Base-by-base conservation (phyloP, 2,797 vertebrate genomes). In the Crenichthys baileyi region DNA sequence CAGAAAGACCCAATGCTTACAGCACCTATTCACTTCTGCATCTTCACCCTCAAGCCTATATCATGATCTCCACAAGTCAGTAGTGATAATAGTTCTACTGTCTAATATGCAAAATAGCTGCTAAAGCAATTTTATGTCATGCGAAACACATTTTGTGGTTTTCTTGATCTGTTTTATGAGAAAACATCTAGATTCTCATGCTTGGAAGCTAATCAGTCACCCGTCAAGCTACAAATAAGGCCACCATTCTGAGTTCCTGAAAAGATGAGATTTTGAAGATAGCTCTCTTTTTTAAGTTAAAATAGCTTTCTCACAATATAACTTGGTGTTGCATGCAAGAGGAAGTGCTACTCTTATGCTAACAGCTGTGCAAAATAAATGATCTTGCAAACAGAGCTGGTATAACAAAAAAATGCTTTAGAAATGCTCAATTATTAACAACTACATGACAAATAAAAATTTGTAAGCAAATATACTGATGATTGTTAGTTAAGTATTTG, bases 261-360 rank as follows among this genome's bases (percentile, higher is more conserved):
- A 88, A 85, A 79, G 82, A 36, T 50, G 3, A 78, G 31, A 77
- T 80, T 73, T 55, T 70, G 5, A 1, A 53, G 78, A 84, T 73
- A 72, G 13, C 3, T 2, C 7, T 41, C 13, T 31, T 73, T 65
- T 31, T 67, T 22, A 18, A 12, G 6, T 44, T 16, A 13, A 4
- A 55, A 18, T 0, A 12, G 2, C 24, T n/a, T 70, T 60, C 31
- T 70, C 46, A 81, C 50, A 80, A 68, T 77, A 41, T 58, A 31
- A 31, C 39, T 36, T 48, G 22, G 70, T n/a, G 2, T 16, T 55
- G 53, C 77, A 15, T 82, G 53, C 51, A 85, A 78, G 77, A 88
- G 85, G 82, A 88, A 86, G 87, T 78, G 68, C 50, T 67, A 13
- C 56, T 53, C 7, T 2, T 31, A 63, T 31, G 26, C 26, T 3